These are phyloP conservation scores for Abrostola tripartita DNA, from an alignment of 2,888 invertebrate genomes.

Conservation along the genomic window DNA sequence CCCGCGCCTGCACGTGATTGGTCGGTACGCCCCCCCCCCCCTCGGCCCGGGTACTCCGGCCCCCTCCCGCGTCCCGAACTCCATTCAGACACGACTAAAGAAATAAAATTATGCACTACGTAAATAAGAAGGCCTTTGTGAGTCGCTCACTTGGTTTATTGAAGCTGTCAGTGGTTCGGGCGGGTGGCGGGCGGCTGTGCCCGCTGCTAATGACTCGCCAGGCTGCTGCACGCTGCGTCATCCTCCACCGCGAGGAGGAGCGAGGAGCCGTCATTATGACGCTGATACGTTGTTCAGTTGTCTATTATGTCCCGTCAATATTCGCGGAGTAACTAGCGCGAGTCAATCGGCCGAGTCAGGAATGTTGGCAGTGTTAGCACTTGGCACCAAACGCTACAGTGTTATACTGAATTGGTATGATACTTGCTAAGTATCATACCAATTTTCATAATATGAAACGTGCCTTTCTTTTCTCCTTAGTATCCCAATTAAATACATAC, in stretches of 20 bases:
- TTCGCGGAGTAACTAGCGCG: conserved; percentile 9
- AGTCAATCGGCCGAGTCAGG: conserved; percentile 10
- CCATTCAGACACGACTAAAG: conserved; percentile 71
- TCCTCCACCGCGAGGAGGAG: not conserved
- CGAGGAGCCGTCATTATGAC: conserved; percentile 1
- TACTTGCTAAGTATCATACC: too few species aligned
- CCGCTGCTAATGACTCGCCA: conserved; percentile 62
- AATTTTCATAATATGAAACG: too few species aligned
- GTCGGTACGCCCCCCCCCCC: conserved; percentile 78
- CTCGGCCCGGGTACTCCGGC: conserved; percentile 62
- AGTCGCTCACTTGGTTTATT: conserved; percentile 69
- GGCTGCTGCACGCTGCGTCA: not conserved
- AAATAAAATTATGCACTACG: conserved; percentile 84
- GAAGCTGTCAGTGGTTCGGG: conserved; percentile 64
- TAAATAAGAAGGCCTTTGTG: conserved; percentile 81
- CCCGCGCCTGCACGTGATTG: conserved; percentile 84
- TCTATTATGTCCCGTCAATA: conserved; percentile 3
- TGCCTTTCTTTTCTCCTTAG: too few species aligned
- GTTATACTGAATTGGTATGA: too few species aligned
- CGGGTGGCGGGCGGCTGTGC: conserved; percentile 47
- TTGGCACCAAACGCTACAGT: too few species aligned
- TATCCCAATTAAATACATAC: too few species aligned
- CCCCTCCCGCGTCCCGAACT: conserved; percentile 56
- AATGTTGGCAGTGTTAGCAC: conserved; percentile 13
- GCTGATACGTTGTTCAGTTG: conserved; percentile 27